Percentiles rank a stretch among this genome's conserved stretches.
phyloP scores from a whole-genome alignment of 2,888 invertebrate species.

The Formica aserva region DNA sequence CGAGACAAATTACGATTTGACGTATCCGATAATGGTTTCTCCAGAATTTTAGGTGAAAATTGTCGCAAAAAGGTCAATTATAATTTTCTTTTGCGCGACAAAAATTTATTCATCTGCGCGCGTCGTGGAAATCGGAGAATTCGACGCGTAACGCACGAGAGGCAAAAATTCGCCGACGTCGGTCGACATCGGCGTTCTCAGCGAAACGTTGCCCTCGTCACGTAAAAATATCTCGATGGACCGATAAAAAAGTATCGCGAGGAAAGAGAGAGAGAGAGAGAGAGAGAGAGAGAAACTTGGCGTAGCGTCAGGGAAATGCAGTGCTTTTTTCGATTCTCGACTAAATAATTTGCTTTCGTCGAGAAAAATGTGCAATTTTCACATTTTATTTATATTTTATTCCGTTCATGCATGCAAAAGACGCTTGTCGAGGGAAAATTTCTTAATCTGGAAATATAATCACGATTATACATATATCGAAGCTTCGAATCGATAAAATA shows the following conservation, averaged over 20 bases:
- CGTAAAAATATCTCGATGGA: slow-evolving; percentile 82
- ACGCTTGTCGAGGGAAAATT: too few species aligned
- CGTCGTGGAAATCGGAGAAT: slow-evolving; percentile 20
- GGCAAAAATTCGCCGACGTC: slow-evolving; percentile 55
- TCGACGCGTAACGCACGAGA: slow-evolving; percentile 29
- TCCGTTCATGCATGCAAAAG: too few species aligned
- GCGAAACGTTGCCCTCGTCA: slow-evolving; percentile 81
- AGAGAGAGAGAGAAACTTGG: slow-evolving; percentile 13
- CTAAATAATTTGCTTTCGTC: background rate
- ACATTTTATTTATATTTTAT: background rate
- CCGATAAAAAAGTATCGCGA: slow-evolving; percentile 72
- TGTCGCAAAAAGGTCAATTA: background rate
- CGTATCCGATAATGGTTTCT: background rate
- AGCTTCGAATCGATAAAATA: background rate
- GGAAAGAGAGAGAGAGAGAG: slow-evolving; percentile 26
- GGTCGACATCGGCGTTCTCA: slow-evolving; percentile 73
- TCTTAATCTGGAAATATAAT: background rate
- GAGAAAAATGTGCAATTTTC: background rate
- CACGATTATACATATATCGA: background rate
- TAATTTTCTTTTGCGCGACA: background rate
- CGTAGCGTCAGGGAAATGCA: slow-evolving; percentile 57
- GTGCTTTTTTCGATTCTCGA: slow-evolving; percentile 37
- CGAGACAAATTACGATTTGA: background rate
- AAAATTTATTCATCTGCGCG: background rate
- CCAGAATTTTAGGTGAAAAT: background rate